These are phyloP conservation scores for Arrhopalites spinosus DNA, from an alignment of 2,888 invertebrate species.

Conservation along the genomic window DNA sequence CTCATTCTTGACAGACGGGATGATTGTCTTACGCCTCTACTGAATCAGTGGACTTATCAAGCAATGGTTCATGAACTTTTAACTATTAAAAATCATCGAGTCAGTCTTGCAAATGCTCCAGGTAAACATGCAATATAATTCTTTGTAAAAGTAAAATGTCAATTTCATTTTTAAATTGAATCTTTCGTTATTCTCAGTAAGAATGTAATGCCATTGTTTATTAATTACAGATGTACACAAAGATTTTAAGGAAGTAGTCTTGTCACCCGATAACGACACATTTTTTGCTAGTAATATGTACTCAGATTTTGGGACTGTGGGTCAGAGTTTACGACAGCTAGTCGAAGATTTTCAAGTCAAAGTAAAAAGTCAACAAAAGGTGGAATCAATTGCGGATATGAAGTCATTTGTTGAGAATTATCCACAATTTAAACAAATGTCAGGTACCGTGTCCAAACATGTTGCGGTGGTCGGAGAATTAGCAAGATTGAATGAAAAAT, in stretches of 20 bases:
- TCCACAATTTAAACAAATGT: constrained; percentile 85
- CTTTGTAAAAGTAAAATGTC: too few relatives aligned
- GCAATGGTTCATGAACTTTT: constrained; percentile 99
- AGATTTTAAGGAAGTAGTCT: constrained; percentile 89
- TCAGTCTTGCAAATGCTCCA: constrained; percentile 81
- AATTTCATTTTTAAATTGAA: not conserved
- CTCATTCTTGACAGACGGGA: constrained; percentile 90
- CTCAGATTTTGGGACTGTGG: constrained; percentile 97
- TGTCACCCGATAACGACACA: constrained; percentile 94
- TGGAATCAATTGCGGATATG: constrained; percentile 98
- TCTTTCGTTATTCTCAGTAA: too few relatives aligned
- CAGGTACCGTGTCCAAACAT: constrained; percentile 94
- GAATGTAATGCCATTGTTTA: not conserved
- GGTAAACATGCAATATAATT: constrained; percentile 64
- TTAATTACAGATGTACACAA: constrained; percentile 67
- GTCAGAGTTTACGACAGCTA: constrained; percentile 90
- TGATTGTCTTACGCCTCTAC: constrained; percentile 93
- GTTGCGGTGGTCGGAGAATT: constrained; percentile 95
- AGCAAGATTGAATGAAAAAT: constrained; percentile 77
- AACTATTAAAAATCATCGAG: constrained; percentile 90
- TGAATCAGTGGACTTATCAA: constrained; percentile 99
- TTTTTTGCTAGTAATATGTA: constrained; percentile 91
- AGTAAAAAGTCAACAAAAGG: constrained; percentile 93
- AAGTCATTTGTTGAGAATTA: constrained; percentile 97
- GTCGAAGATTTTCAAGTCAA: constrained; percentile 98